Evolutionary conservation across 2,888 invertebrate species (phyloP).

Genomic region (Ochlodes sylvanus): DNA sequence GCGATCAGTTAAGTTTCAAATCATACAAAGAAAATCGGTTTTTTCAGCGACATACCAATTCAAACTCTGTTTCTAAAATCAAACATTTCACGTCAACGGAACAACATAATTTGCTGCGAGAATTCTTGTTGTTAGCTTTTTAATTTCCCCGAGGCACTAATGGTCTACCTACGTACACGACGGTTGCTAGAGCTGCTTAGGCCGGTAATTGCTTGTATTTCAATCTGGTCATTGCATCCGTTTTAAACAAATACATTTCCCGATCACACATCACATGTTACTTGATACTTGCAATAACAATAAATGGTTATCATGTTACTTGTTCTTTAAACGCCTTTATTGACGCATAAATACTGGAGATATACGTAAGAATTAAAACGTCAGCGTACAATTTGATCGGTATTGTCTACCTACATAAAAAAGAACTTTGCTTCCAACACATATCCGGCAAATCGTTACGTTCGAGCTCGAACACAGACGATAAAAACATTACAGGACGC

Average conservation of each 20-base stretch:
- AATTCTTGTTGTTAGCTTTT: slow-evolving; percentile 53
- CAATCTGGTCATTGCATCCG: slow-evolving; percentile 49
- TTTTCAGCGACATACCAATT: slow-evolving; percentile 39
- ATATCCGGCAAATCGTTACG: slow-evolving; percentile 63
- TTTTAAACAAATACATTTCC: slow-evolving; percentile 46
- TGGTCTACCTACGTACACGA: slow-evolving; percentile 44
- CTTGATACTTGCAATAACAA: slow-evolving; percentile 19
- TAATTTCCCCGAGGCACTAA: slow-evolving; percentile 63
- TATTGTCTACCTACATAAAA: slow-evolving; percentile 50
- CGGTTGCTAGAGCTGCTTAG: slow-evolving; percentile 54
- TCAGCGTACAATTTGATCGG: slow-evolving; percentile 51
- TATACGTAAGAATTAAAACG: slow-evolving; percentile 53
- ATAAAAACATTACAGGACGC: slow-evolving; percentile 83
- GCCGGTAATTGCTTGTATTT: slow-evolving; percentile 62
- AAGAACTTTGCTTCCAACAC: slow-evolving; percentile 55
- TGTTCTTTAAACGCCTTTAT: slow-evolving; percentile 48
- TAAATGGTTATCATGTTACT: slow-evolving; percentile 37
- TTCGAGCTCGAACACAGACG: slow-evolving; percentile 67
- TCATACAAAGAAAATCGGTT: too few species aligned
- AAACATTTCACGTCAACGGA: slow-evolving; percentile 54
- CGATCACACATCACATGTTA: slow-evolving; percentile 5
- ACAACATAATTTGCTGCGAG: slow-evolving; percentile 59
- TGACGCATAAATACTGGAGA: slow-evolving; percentile 49
- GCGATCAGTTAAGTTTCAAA: too few species aligned
- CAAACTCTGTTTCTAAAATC: slow-evolving; percentile 47